These are phyloP conservation scores for Tragelaphus buxtoni DNA, from an alignment of 2,113 vertebrate genomes.

Conservation along the genomic window DNA sequence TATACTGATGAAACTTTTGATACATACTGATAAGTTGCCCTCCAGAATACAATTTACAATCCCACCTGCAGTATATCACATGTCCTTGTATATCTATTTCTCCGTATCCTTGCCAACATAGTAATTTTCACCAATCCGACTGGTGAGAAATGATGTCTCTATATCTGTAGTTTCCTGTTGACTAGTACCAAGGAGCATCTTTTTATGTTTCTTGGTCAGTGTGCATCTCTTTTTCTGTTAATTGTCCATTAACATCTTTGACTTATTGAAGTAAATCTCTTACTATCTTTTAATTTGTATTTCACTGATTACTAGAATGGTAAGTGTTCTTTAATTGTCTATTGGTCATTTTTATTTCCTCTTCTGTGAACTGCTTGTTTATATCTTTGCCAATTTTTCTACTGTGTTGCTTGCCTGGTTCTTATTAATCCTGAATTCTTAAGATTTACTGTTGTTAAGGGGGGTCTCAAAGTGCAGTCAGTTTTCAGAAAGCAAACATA, in stretches of 20 bases:
- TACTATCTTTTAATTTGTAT: background rate
- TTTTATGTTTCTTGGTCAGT: background rate
- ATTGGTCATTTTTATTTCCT: background rate
- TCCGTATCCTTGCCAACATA: background rate
- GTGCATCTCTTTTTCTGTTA: background rate
- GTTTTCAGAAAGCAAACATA: slow-evolving; percentile 53
- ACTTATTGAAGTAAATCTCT: background rate
- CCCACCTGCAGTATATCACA: too few relatives aligned
- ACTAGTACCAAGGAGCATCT: background rate
- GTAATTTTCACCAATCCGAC: background rate
- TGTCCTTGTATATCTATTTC: background rate
- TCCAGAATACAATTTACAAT: background rate
- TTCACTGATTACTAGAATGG: background rate
- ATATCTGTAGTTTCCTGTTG: background rate
- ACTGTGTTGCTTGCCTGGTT: slow-evolving; percentile 1
- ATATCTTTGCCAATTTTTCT: background rate
- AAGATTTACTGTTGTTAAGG: slow-evolving; percentile 7
- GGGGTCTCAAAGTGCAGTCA: slow-evolving; percentile 16
- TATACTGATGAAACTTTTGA: background rate
- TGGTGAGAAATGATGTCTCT: background rate
- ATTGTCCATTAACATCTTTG: background rate
- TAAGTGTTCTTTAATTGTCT: background rate
- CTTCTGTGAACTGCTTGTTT: background rate
- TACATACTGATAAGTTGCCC: background rate
- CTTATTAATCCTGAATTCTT: slow-evolving; percentile 41